A percentile compares a stretch with the other conserved stretches of the same genome.
These are phyloP conservation scores for Moxostoma hubbsi DNA, from an alignment of 2,797 vertebrate genomes.

Conservation along the genomic window DNA sequence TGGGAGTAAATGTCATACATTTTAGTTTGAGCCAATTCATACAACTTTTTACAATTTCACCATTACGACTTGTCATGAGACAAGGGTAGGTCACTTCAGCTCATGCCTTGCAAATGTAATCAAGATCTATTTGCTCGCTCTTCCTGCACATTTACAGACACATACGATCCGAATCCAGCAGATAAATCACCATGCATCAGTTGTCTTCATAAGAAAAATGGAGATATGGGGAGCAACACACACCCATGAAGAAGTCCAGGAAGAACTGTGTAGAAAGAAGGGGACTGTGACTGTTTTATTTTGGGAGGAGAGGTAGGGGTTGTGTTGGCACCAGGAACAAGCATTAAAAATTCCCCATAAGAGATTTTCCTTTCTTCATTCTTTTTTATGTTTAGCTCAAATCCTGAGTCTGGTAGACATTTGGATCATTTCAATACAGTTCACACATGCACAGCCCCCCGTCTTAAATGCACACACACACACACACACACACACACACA, in stretches of 20 bases:
- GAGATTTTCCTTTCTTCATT: not conserved
- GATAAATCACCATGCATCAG: slow-evolving; percentile 47
- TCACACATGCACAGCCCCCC: slow-evolving; percentile 46
- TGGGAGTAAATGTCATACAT: too few relatives aligned
- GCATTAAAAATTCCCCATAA: not conserved
- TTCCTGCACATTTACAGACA: slow-evolving; percentile 39
- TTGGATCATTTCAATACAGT: slow-evolving; percentile 54
- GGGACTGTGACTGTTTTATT: slow-evolving; percentile 11
- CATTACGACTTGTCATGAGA: too few relatives aligned
- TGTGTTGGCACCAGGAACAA: not conserved
- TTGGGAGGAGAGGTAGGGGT: not conserved
- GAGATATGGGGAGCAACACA: slow-evolving; percentile 10
- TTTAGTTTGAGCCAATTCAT: too few relatives aligned
- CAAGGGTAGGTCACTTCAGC: slow-evolving; percentile 60
- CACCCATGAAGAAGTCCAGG: slow-evolving; percentile 15
- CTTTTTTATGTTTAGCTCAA: slow-evolving; percentile 38
- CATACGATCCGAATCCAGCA: slow-evolving; percentile 34
- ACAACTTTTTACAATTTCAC: too few relatives aligned
- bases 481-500: slow-evolving; percentile 48
- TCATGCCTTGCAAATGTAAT: slow-evolving; percentile 89
- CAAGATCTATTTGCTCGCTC: slow-evolving; percentile 66
- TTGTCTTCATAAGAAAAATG: slow-evolving; percentile 35
- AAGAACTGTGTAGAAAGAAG: slow-evolving; percentile 3
- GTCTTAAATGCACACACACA: slow-evolving; percentile 57
- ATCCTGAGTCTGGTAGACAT: slow-evolving; percentile 43